Percentiles rank a stretch among this genome's conserved stretches.
phyloP scores from a whole-genome alignment of 2,797 vertebrate species.

The Danio albolineatus region DNA sequence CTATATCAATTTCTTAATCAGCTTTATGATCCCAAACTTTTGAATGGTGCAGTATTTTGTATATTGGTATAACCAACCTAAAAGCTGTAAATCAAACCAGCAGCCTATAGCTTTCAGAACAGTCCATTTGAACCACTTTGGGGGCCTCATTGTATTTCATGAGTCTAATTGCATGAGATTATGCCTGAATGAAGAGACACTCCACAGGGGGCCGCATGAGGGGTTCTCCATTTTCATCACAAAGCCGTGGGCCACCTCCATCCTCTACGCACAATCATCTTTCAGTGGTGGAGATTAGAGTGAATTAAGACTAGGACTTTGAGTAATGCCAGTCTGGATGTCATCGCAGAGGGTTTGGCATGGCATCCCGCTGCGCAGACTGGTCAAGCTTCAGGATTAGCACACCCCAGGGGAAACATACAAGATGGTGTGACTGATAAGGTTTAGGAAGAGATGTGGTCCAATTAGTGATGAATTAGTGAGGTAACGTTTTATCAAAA shows the following conservation, averaged over 20 bases:
- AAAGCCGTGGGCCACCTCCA: conserved; percentile 27
- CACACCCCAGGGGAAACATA: conserved; percentile 33
- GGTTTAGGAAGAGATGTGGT: conserved; percentile 19
- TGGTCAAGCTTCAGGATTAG: conserved; percentile 47
- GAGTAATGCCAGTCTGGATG: conserved; percentile 46
- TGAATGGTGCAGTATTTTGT: no score
- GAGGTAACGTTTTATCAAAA: background rate
- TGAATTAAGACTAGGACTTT: conserved; percentile 50
- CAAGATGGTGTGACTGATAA: conserved; percentile 29
- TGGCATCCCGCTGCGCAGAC: conserved; percentile 37
- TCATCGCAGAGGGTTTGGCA: conserved; percentile 34
- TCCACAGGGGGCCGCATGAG: conserved; percentile 19
- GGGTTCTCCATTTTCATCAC: conserved; percentile 42
- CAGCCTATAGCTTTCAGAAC: background rate
- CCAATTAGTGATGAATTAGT: background rate
- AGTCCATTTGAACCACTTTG: conserved; percentile 13
- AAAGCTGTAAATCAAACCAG: conserved; percentile 1
- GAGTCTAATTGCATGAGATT: conserved; percentile 46
- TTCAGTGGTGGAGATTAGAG: conserved; percentile 43
- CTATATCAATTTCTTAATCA: no score
- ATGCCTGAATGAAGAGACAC: conserved; percentile 32
- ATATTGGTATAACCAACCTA: no score
- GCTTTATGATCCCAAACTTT: no score
- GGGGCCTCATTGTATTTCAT: conserved; percentile 31
- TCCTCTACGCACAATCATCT: conserved; percentile 6